These are phyloP conservation scores for Cheilosia impressa DNA, from an alignment of 2,888 invertebrate genomes.

Conservation along the genomic window DNA sequence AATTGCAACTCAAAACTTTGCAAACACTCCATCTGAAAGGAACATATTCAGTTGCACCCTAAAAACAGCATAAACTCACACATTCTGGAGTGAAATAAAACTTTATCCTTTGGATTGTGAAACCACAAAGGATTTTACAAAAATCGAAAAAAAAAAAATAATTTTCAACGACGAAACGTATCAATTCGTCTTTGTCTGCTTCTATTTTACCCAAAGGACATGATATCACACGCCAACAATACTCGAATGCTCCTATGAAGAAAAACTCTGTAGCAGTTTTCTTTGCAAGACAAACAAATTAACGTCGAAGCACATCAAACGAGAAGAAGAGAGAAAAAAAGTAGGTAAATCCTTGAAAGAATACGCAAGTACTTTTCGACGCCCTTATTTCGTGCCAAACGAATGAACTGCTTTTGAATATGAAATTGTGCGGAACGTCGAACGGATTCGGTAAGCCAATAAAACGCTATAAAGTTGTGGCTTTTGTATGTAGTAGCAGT, in stretches of 20 bases:
- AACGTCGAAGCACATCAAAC: slow-evolving; percentile 37
- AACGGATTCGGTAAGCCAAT: slow-evolving; percentile 17
- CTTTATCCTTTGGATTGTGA: slow-evolving; percentile 24
- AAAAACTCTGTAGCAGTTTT: slow-evolving; percentile 24
- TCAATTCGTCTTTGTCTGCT: slow-evolving; percentile 55
- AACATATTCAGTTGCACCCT: slow-evolving; percentile 49
- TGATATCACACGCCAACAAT: slow-evolving; percentile 36
- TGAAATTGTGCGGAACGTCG: slow-evolving; percentile 1
- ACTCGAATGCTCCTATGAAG: background rate
- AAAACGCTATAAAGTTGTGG: background rate
- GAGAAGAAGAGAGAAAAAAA: background rate
- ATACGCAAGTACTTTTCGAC: background rate
- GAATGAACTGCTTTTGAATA: background rate
- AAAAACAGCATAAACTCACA: slow-evolving; percentile 61
- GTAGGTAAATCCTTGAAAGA: background rate
- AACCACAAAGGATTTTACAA: slow-evolving; percentile 4
- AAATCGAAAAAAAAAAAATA: slow-evolving; percentile 33
- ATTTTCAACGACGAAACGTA: slow-evolving; percentile 42
- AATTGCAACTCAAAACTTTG: slow-evolving; percentile 57
- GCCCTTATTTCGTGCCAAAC: background rate
- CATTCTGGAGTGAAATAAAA: slow-evolving; percentile 44
- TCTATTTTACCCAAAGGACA: slow-evolving; percentile 15
- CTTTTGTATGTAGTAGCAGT: no score
- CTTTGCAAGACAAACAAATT: slow-evolving; percentile 44
- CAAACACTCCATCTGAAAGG: slow-evolving; percentile 29